Base-by-base conservation (phyloP, 2,797 vertebrate genomes). In the Euthynnus affinis region DNA sequence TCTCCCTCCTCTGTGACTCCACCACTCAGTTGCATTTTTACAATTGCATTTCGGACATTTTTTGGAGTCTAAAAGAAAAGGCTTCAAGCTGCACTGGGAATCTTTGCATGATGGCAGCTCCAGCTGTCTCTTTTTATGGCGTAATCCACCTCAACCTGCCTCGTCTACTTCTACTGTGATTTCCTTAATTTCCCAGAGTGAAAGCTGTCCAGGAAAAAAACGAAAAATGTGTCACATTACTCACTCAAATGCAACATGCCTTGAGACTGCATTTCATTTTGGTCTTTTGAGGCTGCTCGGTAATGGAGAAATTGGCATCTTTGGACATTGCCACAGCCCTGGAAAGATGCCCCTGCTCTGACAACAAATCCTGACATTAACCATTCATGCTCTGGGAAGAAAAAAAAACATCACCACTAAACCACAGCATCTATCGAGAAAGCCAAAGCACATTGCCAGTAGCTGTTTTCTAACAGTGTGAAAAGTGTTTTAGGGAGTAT, bases 291-390 rank as follows among this genome's bases (percentile, higher is more conserved):
- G 81, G 77, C 78, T 51, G 70, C 55, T 74, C 18, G 42, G 62
- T 71, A 77, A 82, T 79, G 53, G 76, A 84, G 76, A 85, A 85
- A 82, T 56, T 88, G 75, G 78, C 76, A 76, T 87, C 66, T 87
- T 55, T 65, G 29, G 52, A 83, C 61, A 68, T 83, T 85, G 68
- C 87, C 72, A 78, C 80, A 89, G 70, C 59, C 80, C 72, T 89
- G 80, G 84, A 89, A 80, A 66, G 53, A 83, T 44, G 67, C 77
- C 85, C 29, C 29, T 27, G 46, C 29, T 80, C 80, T 74, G 74
- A 83, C 69, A 76, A 73, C 49, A 82, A 78, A 77, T 55, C 63
- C 62, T 71, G 40, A 85, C 59, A 74, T 83, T 78, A 81, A 69
- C 76, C 59, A 77, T 68, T 82, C 59, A 32, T 49, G 46, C 58